Evolutionary conservation across 2,113 vertebrate genomes (phyloP), one percentile per base, ranked within the genome.

Genomic region (Cyprinodon variegatus): DNA sequence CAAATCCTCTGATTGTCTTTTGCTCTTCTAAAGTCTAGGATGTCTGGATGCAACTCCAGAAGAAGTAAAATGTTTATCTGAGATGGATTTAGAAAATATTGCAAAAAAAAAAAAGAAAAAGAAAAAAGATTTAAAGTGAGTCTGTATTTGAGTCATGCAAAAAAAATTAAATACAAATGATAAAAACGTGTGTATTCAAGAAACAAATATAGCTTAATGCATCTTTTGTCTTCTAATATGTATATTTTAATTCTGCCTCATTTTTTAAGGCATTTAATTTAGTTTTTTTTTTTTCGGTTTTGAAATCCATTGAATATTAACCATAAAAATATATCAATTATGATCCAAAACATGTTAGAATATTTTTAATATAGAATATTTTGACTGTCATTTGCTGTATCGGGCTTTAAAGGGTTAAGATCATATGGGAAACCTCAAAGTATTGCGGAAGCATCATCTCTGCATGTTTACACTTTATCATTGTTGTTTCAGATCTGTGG

Each of bases 401-500:
- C 17, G 10, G 17, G 5, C 20, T 57, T 20, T n/a, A 57, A 57
- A 14, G 50, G 50, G 50, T 57, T 57, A 57, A 57, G 50, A 57
- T 20, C n/a, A 36, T 76, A 81, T 84, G 76, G 81, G 81, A 88
- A 89, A 88, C 88, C 89, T 90, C 75, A 84, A 75, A 88, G 85
- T 70, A 57, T 79, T 84, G 86, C 53, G 8, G 76, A 83, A 76
- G 75, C 78, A 70, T 87, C 81, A 92, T 90, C 82, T 90, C 83
- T 76, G 75, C 76, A 83, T 93, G 90, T 92, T 90, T 92, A 85
- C 89, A 90, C 85, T 90, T 91, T 79, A 82, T 84, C 78, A 62
- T 91, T 72, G 78, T 86, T 78, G 88, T 81, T 89, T 90, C 84
- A 90, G 90, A 94, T 92, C 92, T 92, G 77, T n/a, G 62, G 81